phyloP scores from a whole-genome alignment of 2,113 vertebrate genomes.

The cattle (Bos taurus) region ARS-UCD2.0 NC_037351.1:53266501-53267000 shows the following conservation, averaged over 20 bases:
- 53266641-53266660: neutral
- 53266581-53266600: neutral
- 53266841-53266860: neutral
- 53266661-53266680: neutral
- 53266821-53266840: neutral
- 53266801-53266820: neutral
- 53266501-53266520: neutral
- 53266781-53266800: neutral
- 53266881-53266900: accelerated
- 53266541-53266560: neutral
- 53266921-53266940: neutral
- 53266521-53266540: neutral
- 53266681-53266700: slow-evolving; percentile 20
- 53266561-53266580: neutral
- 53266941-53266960: neutral
- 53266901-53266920: neutral
- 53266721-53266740: neutral
- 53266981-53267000: neutral
- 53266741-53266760: neutral
- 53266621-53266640: neutral
- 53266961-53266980: neutral
- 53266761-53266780: neutral
- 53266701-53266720: neutral
- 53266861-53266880: neutral
- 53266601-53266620: neutral